Conservation (phyloP, 1,140 invertebrate species). For the Nylanderia fulva region DNA sequence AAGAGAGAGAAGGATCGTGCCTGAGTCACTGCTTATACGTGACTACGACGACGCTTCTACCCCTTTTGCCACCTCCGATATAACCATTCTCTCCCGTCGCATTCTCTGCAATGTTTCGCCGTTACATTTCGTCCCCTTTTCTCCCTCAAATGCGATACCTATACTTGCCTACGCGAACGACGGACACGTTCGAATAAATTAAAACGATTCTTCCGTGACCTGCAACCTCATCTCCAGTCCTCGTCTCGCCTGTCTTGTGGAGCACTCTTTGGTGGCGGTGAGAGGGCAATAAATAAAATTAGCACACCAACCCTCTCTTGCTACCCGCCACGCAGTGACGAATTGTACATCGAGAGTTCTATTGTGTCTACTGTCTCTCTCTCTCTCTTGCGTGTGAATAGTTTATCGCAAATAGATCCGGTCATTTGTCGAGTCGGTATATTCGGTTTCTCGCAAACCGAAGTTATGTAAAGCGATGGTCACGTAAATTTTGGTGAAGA, state of each 20-base stretch:
- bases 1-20: conserved; percentile 56
- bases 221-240: conserved; percentile 49
- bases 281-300: conserved; percentile 61
- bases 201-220: conserved; percentile 67
- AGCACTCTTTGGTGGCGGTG: conserved; percentile 37
- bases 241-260: not conserved
- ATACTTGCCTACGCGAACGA: conserved; percentile 29
- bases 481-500: too few relatives aligned
- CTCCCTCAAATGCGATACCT: conserved; percentile 57
- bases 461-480: not conserved
- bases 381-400: conserved; percentile 36
- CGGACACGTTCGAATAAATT: conserved; percentile 70
- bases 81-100: conserved; percentile 55
- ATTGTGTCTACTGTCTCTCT: not conserved
- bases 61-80: conserved; percentile 32
- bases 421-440: conserved; percentile 7
- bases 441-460: not conserved
- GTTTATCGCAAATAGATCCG: conserved; percentile 33
- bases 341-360: conserved; percentile 9
- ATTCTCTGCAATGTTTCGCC: conserved; percentile 58
- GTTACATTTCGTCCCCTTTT: conserved; percentile 60
- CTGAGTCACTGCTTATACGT: conserved; percentile 85
- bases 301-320: conserved; percentile 36
- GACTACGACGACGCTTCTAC: conserved; percentile 75
- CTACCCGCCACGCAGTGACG: conserved; percentile 30